Evolutionary conservation across 2,888 invertebrate genomes (phyloP).

Genomic region (Reticulitermes lucifugus): DNA sequence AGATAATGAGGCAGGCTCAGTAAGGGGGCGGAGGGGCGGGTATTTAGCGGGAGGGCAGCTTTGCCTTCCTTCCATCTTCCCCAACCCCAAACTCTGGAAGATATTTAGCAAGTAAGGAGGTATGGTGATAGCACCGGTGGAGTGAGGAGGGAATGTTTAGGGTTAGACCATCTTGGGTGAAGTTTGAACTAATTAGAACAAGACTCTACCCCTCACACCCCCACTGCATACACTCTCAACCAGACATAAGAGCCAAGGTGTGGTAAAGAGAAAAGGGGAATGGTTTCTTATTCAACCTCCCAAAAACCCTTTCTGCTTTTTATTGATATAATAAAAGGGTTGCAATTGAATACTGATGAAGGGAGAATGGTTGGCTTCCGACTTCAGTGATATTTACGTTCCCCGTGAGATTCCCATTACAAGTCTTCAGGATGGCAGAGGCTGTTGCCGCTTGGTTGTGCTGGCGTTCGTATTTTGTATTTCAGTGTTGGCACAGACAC

Average conservation of each 20-base stretch:
- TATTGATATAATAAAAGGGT: conserved; percentile 42
- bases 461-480: not conserved
- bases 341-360: conserved; percentile 45
- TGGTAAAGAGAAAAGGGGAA: conserved; percentile 47
- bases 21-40: conserved; percentile 41
- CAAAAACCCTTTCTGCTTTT: conserved; percentile 23
- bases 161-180: conserved; percentile 47
- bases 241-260: conserved; percentile 48
- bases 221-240: conserved; percentile 23
- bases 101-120: conserved; percentile 50
- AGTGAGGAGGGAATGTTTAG: conserved; percentile 39
- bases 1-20: conserved; percentile 52
- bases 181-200: conserved; percentile 53
- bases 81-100: conserved; percentile 21
- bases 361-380: not conserved
- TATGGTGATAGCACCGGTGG: conserved; percentile 41
- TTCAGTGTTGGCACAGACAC: not conserved
- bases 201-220: conserved; percentile 38
- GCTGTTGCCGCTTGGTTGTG: not conserved
- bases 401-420: not conserved
- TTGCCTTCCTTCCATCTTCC: not conserved
- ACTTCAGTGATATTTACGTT: not conserved
- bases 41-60: conserved; percentile 47
- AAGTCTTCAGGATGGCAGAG: not conserved
- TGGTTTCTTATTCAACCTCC: conserved; percentile 33